Percentiles rank a stretch among this genome's conserved stretches.
Conservation (phyloP, 2,113 vertebrate species). For the Oryzias celebensis region DNA sequence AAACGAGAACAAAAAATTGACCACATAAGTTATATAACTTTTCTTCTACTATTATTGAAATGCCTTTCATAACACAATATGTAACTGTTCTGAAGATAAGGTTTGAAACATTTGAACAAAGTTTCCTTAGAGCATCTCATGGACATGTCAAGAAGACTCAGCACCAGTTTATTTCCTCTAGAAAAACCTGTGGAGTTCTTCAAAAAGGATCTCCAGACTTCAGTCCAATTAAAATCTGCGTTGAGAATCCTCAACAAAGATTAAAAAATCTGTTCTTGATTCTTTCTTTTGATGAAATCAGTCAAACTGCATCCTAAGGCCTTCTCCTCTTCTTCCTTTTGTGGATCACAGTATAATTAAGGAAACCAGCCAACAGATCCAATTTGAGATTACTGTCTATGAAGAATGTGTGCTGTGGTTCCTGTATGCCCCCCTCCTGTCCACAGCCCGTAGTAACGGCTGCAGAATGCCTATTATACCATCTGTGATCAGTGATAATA, state of each 20-base stretch:
- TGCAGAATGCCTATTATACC: constrained; percentile 38
- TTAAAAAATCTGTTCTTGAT: constrained; percentile 24
- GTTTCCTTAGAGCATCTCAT: no score
- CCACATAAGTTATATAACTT: no score
- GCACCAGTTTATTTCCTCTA: no score
- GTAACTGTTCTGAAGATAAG: no score
- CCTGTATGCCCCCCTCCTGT: background rate
- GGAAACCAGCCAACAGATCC: constrained; percentile 79
- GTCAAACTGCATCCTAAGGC: constrained; percentile 28
- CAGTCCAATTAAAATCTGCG: constrained; percentile 4
- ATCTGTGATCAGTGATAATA: constrained; percentile 50
- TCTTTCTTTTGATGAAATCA: constrained; percentile 46
- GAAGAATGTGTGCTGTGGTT: constrained; percentile 61
- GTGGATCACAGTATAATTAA: constrained; percentile 81
- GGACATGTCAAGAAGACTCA: no score
- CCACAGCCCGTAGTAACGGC: constrained; percentile 7
- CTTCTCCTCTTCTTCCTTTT: constrained; percentile 10
- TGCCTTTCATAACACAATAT: no score
- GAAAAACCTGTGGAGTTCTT: no score
- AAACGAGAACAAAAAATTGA: no score
- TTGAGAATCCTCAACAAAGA: background rate
- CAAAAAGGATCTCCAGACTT: no score
- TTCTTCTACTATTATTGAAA: no score
- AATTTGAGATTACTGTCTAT: constrained; percentile 76
- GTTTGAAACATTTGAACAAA: no score